Base-by-base conservation (phyloP, 2,113 vertebrate genomes). In the Tympanuchus pallidicinctus region DNA sequence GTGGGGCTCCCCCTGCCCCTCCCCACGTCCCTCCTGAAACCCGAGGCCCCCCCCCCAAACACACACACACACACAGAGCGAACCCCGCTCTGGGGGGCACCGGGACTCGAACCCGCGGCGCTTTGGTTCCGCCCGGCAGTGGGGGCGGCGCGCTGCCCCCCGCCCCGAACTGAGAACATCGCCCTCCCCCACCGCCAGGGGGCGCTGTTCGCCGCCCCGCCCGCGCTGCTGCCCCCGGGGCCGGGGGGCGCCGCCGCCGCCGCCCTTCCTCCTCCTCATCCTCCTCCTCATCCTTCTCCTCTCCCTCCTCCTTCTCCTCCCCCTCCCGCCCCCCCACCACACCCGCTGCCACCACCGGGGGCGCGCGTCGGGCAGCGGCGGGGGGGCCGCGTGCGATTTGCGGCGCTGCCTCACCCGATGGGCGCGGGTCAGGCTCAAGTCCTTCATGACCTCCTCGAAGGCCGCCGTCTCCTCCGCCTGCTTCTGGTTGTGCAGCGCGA, bases 361-460 rank as follows among this genome's bases (percentile, higher is more conserved):
- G 60, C 50, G 50, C 50, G 50, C 50, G 25, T 25, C 25, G 50
- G 24, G 50, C 50, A 52, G 50, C 50, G 50, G 50, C 13, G 25
- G 25, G 25, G 50, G 25, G 50, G 25, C 50, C 25, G 50, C 25
- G 50, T 27, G 50, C 50, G 50, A 25, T 52, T 52, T 27, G 25
- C 25, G 50, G 47, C 36, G 48, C 48, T 40, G 34, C 57, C 99
- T 98, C 98, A 99, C 99, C 98, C 99, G 98, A 34, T 99, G 98
- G 28, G 99, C 99, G 91, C 99, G 98, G 94, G 98, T 99, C 94
- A 99, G 98, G 97, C 99, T 99, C 96, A 99, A 90, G 97, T 99
- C 99, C 90, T 99, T 99, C 99, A 99, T 99, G 95, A 99, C 99
- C 97, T 99, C 99, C 97, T 99, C 99, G 92, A 99, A 99, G 75